Evolutionary conservation across 2,113 vertebrate species (phyloP).

Genomic region (Syrmaticus mikado): DNA sequence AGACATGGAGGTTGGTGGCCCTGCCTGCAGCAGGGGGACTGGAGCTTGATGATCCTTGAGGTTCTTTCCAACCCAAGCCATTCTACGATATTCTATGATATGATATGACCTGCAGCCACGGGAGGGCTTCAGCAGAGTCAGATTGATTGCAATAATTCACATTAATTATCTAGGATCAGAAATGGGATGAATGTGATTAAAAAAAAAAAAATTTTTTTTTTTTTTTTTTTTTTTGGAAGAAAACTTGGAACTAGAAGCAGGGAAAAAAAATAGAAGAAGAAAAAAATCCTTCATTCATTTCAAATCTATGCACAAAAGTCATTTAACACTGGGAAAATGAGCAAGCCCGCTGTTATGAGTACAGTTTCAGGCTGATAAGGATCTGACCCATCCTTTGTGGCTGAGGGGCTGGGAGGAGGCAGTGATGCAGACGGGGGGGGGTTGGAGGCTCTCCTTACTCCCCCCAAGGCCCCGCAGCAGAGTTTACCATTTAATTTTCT

Average conservation of each 20-base stretch:
- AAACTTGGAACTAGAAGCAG: not conserved
- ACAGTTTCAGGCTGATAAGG: slow-evolving; percentile 33
- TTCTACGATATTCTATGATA: too few species aligned
- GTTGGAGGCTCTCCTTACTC: slow-evolving; percentile 38
- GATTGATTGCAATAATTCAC: not conserved
- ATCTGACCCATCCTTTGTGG: slow-evolving; percentile 46
- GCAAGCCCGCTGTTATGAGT: not conserved
- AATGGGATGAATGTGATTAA: accelerated
- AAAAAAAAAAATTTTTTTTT: not conserved
- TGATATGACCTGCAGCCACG: not conserved
- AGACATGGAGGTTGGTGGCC: too few species aligned
- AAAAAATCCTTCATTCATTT: not conserved
- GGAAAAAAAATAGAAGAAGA: not conserved
- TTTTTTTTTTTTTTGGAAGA: too few species aligned
- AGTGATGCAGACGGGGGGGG: not conserved
- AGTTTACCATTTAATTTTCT: slow-evolving; percentile 78
- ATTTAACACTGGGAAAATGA: not conserved
- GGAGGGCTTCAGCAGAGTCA: not conserved
- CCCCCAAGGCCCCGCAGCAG: slow-evolving; percentile 28
- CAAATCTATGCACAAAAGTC: not conserved
- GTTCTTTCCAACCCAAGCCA: too few species aligned
- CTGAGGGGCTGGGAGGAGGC: slow-evolving; percentile 9
- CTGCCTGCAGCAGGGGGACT: too few species aligned
- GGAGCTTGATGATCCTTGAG: too few species aligned
- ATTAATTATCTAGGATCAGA: not conserved